Evolutionary conservation across 1,140 invertebrate species (phyloP).

Genomic region (Pseudoatta argentina): DNA sequence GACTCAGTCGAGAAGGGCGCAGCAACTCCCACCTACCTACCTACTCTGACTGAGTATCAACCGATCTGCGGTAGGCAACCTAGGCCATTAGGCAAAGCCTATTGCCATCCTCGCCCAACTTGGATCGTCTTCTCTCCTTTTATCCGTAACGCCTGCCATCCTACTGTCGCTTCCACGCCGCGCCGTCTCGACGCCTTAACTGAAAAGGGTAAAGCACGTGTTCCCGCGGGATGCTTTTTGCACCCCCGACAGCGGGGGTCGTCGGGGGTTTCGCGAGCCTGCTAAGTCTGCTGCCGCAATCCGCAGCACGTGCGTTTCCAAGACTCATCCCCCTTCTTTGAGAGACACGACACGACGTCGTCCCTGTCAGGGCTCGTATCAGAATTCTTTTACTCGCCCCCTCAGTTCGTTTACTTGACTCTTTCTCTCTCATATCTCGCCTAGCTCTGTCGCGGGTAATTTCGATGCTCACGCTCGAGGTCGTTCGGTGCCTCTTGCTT

Average conservation of each 20-base stretch:
- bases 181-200: constrained; percentile 58
- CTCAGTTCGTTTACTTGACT: constrained; percentile 7
- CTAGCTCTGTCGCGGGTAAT: not conserved
- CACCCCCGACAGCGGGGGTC: not conserved
- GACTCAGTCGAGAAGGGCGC: constrained; percentile 3
- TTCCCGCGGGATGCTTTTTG: constrained; percentile 64
- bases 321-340: constrained; percentile 50
- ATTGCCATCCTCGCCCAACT: constrained; percentile 27
- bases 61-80: constrained; percentile 73
- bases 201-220: constrained; percentile 72
- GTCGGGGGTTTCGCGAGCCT: constrained; percentile 44
- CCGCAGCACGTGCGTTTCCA: constrained; percentile 70
- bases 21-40: constrained; percentile 18
- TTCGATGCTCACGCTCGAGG: constrained; percentile 16
- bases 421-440: not conserved
- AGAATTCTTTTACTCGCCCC: not conserved
- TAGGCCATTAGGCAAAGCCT: constrained; percentile 75
- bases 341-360: not conserved
- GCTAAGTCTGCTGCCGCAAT: constrained; percentile 72
- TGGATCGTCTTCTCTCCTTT: not conserved
- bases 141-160: not conserved
- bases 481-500: constrained; percentile 6
- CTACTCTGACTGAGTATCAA: constrained; percentile 52
- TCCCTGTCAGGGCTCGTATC: not conserved
- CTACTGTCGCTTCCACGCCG: not conserved